These are phyloP conservation scores for Eulemur rufifrons DNA, from an alignment of 2,113 vertebrate species.

Conservation along the genomic window DNA sequence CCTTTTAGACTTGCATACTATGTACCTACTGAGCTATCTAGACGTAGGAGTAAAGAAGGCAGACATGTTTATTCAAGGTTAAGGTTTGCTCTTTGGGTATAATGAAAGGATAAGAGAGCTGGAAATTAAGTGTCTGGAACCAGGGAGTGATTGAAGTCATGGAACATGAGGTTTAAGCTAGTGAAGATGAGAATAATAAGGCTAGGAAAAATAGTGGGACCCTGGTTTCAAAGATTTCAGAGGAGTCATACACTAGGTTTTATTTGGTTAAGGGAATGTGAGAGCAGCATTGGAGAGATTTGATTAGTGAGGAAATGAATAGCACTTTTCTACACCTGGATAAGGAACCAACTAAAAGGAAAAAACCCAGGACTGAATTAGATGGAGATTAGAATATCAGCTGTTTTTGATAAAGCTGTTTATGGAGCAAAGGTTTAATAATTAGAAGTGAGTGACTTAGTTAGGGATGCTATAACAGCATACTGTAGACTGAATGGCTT, in stretches of 20 bases:
- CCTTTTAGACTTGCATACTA: neutral
- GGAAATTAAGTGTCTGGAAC: neutral
- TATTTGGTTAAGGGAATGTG: conserved; percentile 1
- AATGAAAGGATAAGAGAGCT: neutral
- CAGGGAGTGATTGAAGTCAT: neutral
- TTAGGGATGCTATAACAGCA: neutral
- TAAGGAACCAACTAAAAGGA: neutral
- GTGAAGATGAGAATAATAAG: neutral
- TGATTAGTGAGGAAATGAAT: neutral
- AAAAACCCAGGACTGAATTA: neutral
- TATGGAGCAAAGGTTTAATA: neutral
- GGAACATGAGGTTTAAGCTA: neutral
- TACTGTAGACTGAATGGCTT: neutral
- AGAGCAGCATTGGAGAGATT: neutral
- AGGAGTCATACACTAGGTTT: neutral
- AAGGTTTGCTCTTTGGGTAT: neutral
- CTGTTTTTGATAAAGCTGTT: conserved; percentile 1
- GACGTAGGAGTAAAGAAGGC: neutral
- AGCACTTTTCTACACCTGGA: neutral
- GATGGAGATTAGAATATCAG: neutral
- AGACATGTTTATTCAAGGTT: neutral
- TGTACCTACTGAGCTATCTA: neutral
- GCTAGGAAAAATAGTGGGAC: neutral
- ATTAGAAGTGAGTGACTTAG: neutral
- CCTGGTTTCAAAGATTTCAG: neutral